phyloP scores from a whole-genome alignment of 2,888 invertebrate species.

The Yponomeuta plumbellus region DNA sequence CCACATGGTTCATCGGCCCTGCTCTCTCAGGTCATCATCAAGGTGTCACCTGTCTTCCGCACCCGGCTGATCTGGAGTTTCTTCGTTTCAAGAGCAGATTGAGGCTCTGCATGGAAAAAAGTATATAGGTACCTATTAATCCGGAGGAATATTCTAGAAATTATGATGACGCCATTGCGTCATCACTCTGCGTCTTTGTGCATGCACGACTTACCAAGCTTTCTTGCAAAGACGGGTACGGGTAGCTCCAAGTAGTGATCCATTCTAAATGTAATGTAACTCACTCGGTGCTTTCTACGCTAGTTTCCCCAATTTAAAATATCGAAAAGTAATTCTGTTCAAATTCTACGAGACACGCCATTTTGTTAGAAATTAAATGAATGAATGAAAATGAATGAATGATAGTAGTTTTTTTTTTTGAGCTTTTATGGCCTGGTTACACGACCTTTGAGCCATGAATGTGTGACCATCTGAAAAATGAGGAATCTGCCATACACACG shows the following conservation, averaged over 20 bases:
- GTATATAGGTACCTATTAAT: background rate
- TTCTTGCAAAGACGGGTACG: background rate
- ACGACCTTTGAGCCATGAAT: no score
- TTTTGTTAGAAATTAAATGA: background rate
- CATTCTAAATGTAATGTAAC: background rate
- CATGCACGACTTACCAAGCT: background rate
- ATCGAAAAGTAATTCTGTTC: no score
- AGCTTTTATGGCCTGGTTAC: no score
- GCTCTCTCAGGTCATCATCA: background rate
- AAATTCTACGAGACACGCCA: background rate
- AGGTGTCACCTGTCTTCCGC: background rate
- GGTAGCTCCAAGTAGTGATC: background rate
- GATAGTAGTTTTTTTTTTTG: no score
- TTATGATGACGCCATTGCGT: background rate
- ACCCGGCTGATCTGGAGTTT: background rate
- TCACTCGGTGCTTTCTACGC: background rate
- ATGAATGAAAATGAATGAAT: no score
- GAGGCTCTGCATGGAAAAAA: background rate
- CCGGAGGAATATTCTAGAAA: background rate
- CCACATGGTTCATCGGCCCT: background rate
- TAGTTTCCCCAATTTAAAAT: background rate
- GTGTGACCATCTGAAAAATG: no score
- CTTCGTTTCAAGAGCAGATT: background rate
- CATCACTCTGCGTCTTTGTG: background rate
- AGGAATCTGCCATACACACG: no score